phyloP scores from a whole-genome alignment of 2,888 invertebrate species.

The Brenthis ino region DNA sequence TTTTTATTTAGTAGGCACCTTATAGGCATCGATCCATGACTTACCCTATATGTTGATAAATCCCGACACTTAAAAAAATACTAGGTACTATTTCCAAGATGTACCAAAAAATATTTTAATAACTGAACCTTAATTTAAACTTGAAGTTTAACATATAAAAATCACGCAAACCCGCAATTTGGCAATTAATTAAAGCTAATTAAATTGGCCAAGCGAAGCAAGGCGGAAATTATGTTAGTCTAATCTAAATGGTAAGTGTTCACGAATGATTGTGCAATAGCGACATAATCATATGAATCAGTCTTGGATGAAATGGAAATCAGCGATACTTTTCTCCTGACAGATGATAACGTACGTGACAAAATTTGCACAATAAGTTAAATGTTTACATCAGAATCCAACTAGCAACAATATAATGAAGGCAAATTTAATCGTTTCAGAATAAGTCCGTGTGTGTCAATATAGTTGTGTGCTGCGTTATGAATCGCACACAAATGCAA shows the following conservation, averaged over 20 bases:
- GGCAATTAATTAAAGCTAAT: too few species aligned
- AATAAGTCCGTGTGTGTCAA: constrained; percentile 31
- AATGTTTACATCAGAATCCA: constrained; percentile 38
- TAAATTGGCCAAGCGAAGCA: too few species aligned
- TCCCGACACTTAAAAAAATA: too few species aligned
- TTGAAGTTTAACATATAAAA: too few species aligned
- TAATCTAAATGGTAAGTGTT: background rate
- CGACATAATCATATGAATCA: background rate
- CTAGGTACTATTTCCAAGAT: too few species aligned
- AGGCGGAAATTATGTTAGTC: too few species aligned
- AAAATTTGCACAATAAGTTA: constrained; percentile 38
- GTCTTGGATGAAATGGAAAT: constrained; percentile 14
- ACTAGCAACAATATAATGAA: constrained; percentile 34
- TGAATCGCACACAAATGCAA: constrained; percentile 31
- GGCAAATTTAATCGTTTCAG: constrained; percentile 30
- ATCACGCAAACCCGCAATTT: too few species aligned
- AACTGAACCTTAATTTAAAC: too few species aligned
- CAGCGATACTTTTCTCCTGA: constrained; percentile 37
- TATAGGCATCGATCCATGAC: too few species aligned
- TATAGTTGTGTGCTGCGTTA: constrained; percentile 26
- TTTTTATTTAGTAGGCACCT: too few species aligned
- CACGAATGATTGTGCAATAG: background rate
- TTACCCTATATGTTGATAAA: too few species aligned
- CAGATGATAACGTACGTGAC: constrained; percentile 36
- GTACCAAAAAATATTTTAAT: too few species aligned